Percentiles rank a stretch among this genome's conserved stretches.
Evolutionary conservation across 1,140 invertebrate genomes (phyloP).

Genomic region (Drosophila funebris): DNA sequence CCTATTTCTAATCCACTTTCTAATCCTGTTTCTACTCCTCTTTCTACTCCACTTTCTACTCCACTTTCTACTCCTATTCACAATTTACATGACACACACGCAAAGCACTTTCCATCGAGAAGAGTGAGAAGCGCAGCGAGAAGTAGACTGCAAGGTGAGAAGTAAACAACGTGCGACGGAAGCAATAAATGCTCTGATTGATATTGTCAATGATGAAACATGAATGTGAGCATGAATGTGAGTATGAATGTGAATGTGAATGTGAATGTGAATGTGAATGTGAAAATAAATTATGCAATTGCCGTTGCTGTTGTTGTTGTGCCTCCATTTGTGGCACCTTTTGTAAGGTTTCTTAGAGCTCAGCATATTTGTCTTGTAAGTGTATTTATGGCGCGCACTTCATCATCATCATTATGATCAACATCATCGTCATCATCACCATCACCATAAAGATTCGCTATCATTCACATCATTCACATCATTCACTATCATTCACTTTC

Average conservation of each 20-base stretch:
- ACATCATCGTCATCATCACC: conserved; percentile 14
- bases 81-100: too few species aligned
- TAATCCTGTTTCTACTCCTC: too few species aligned
- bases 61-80: too few species aligned
- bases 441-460: conserved; percentile 19
- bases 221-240: conserved; percentile 49
- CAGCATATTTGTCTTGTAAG: conserved; percentile 56
- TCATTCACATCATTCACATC: conserved; percentile 49
- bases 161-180: conserved; percentile 9
- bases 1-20: too few species aligned
- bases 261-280: neutral
- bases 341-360: conserved; percentile 1
- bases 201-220: conserved; percentile 40
- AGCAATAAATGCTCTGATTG: conserved; percentile 41
- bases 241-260: conserved; percentile 25
- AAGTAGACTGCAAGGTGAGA: neutral
- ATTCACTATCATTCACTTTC: conserved; percentile 43
- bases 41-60: too few species aligned
- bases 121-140: neutral
- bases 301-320: neutral
- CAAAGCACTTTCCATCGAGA: too few species aligned
- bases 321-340: conserved; percentile 12
- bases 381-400: conserved; percentile 65
- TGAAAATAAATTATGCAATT: conserved; percentile 16
- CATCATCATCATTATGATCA: conserved; percentile 39